Percentiles rank a stretch among this genome's conserved stretches.
Conservation (phyloP, 2,888 invertebrate species). For the Macrophya annulata region DNA sequence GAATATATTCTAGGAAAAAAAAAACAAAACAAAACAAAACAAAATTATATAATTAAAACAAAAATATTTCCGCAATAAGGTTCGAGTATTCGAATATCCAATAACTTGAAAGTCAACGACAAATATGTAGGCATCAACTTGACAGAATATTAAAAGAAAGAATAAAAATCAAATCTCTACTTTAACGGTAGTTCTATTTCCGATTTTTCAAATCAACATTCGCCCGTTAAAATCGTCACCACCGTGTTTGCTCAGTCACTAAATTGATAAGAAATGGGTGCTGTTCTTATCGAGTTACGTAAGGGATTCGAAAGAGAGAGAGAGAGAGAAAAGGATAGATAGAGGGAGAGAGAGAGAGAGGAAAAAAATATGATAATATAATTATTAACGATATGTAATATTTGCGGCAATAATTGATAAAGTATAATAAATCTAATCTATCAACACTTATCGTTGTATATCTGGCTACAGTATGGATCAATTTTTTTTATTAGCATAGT, state of each 20-base stretch:
- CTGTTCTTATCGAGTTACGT: background rate
- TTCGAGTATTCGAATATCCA: conserved; percentile 13
- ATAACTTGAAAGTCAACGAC: conserved; percentile 1
- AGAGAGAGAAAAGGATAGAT: background rate
- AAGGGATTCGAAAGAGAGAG: background rate
- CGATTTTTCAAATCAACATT: background rate
- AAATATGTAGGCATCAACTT: background rate
- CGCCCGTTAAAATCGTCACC: no score
- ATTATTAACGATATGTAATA: conserved; percentile 13
- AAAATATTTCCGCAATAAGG: background rate
- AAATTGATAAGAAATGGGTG: conserved; percentile 12
- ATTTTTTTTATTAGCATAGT: background rate
- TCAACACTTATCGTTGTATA: conserved; percentile 13
- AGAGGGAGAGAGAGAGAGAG: background rate
- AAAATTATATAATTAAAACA: no score
- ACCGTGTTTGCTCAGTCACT: background rate
- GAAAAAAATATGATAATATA: background rate
- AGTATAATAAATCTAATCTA: conserved; percentile 18
- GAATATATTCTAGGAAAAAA: background rate
- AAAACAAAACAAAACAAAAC: no score
- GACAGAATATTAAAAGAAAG: background rate
- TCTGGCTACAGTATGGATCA: background rate
- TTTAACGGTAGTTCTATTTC: background rate
- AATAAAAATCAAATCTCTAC: background rate
- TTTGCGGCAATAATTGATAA: conserved; percentile 23